Conservation (phyloP, 2,113 vertebrate genomes). For the Hemibagrus wyckioides region DNA sequence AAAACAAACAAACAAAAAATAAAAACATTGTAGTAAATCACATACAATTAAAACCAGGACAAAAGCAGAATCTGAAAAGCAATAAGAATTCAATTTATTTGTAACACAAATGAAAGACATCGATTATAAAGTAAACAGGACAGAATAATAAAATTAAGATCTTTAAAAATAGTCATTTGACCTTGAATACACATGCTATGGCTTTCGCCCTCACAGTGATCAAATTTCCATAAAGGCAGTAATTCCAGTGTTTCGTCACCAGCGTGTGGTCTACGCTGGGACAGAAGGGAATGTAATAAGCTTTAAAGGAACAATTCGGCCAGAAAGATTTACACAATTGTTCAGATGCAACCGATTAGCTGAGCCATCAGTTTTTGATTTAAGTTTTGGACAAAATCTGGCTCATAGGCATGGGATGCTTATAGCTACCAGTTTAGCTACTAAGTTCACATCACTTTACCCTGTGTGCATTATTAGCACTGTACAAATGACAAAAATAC, state of each 20-base stretch:
- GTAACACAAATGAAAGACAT: not conserved
- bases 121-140: not conserved
- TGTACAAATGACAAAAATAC: not conserved
- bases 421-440: not conserved
- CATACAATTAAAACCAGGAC: not conserved
- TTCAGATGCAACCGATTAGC: not conserved
- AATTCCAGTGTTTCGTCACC: not conserved
- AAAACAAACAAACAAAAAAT: too few relatives aligned
- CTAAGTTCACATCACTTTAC: not conserved
- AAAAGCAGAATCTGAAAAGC: not conserved
- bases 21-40: too few relatives aligned
- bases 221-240: not conserved
- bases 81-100: not conserved
- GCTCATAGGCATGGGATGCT: not conserved
- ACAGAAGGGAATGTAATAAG: not conserved
- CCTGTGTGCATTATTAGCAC: not conserved
- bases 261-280: not conserved
- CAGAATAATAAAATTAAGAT: not conserved
- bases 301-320: not conserved
- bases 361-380: not conserved
- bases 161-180: not conserved
- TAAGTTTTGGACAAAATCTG: not conserved
- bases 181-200: not conserved
- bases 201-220: not conserved
- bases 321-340: not conserved